A percentile compares a stretch with the other conserved stretches of the same genome.
These are phyloP conservation scores for Drosophila meridiana DNA, from an alignment of 2,888 invertebrate genomes.

Conservation along the genomic window DNA sequence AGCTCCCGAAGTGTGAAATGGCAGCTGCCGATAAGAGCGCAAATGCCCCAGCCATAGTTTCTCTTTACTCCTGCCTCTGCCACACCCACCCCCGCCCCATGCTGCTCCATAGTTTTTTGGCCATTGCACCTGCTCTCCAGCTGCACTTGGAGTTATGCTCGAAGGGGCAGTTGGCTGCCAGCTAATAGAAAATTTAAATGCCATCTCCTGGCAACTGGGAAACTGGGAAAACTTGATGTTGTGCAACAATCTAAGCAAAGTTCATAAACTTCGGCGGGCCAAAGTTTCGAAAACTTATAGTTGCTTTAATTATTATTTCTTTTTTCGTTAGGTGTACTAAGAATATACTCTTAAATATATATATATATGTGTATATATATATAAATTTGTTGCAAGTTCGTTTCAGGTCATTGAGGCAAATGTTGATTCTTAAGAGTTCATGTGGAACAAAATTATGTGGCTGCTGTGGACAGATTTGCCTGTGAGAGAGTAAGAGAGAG, in stretches of 20 bases:
- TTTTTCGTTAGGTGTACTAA: conserved; percentile 9
- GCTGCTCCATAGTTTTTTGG: conserved; percentile 6
- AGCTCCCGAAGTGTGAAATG: conserved; percentile 38
- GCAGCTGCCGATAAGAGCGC: conserved; percentile 36
- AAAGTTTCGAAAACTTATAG: conserved; percentile 62
- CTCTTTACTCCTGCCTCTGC: background rate
- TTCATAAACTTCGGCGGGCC: conserved; percentile 65
- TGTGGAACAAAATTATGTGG: conserved; percentile 70
- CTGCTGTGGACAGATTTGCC: conserved; percentile 30
- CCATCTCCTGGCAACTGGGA: conserved; percentile 27
- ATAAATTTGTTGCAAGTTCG: conserved; percentile 29
- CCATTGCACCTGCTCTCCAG: conserved; percentile 35
- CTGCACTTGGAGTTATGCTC: conserved; percentile 13
- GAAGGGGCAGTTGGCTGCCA: conserved; percentile 14
- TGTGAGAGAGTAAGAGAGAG: background rate
- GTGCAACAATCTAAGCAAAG: conserved; percentile 69
- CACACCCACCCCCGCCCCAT: background rate
- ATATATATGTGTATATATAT: background rate
- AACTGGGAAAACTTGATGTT: conserved; percentile 53
- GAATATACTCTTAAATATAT: conserved; percentile 3
- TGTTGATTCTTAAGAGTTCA: conserved; percentile 64
- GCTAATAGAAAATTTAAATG: conserved; percentile 77
- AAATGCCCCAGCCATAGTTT: background rate
- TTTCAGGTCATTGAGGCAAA: conserved; percentile 72
- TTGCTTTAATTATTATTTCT: conserved; percentile 28